Evolutionary conservation across 2,113 vertebrate genomes (phyloP).

Genomic region (Osmerus eperlanus): DNA sequence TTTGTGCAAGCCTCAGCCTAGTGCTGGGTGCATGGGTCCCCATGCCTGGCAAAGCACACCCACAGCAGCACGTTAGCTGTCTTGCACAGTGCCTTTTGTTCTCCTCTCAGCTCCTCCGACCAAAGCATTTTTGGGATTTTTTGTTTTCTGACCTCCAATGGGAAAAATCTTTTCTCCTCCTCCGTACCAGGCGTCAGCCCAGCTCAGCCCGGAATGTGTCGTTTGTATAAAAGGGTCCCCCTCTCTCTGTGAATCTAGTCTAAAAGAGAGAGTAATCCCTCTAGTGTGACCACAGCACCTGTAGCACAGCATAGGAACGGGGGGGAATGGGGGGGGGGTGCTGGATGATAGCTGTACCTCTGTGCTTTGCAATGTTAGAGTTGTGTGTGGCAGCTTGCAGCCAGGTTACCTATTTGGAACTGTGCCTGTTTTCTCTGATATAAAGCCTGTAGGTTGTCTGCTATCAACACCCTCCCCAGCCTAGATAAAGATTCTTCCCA

Average conservation of each 20-base stretch:
- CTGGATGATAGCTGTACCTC: too few species aligned
- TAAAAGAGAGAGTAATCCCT: too few species aligned
- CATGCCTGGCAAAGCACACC: constrained; percentile 15
- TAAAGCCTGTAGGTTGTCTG: background rate
- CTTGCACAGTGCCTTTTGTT: constrained; percentile 44
- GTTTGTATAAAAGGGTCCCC: too few species aligned
- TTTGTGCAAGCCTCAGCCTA: constrained; percentile 21
- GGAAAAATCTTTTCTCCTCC: constrained; percentile 39
- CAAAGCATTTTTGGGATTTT: constrained; percentile 45
- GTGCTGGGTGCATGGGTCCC: background rate
- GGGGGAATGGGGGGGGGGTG: too few species aligned
- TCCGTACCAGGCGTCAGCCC: constrained; percentile 37
- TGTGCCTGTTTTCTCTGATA: background rate
- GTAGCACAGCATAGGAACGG: too few species aligned
- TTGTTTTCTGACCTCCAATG: constrained; percentile 20
- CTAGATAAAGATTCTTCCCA: background rate
- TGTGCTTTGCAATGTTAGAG: too few species aligned
- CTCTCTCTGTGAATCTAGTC: too few species aligned
- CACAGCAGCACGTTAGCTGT: constrained; percentile 27
- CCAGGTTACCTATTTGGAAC: too few species aligned
- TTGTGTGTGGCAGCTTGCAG: too few species aligned
- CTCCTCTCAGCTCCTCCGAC: constrained; percentile 7
- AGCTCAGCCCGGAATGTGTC: background rate
- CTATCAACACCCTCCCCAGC: background rate
- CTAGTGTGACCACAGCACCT: too few species aligned